Evolutionary conservation across 2,113 vertebrate genomes (phyloP), one percentile per base, ranked within the genome.

Genomic region (Laticauda laticaudata): DNA sequence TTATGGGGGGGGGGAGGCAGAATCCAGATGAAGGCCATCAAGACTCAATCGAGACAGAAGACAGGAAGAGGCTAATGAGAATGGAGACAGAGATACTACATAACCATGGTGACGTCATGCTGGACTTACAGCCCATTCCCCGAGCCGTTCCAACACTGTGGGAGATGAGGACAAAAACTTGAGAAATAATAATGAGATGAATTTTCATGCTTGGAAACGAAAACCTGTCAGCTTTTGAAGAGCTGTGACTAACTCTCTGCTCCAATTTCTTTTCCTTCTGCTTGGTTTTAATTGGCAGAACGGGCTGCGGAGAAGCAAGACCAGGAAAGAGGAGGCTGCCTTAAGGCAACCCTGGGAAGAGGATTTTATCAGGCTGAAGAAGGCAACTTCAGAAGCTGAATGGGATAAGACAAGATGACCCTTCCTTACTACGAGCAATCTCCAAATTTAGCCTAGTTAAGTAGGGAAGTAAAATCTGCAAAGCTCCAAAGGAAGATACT

Each of bases 61-160:
- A 95, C 97, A 96, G 96, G 96, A 97, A 96, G 95, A 93, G 95
- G 88, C 96, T 97, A 97, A 97, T 97, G 94, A 97, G 96, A 95
- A 91, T 96, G 97, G 97, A 97, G 97, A 97, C 97, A 97, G 94
- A 96, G 96, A 96, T 97, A 96, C 97, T 96, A 97, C 95, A 95
- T 94, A 91, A 8, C 57, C 81, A 48, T 1, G 14, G 92, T 98
- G 97, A 97, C 96, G 95, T 98, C 97, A 97, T 92, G 96, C 92
- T 1, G 24, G 95, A 95, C 96, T 15, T 89, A 91, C 92, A 96
- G 96, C 2, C 89, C 94, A 95, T 51, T 51, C 96, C 96, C 94
- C 95, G 97, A 97, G 96, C 96, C 95, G 91, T 94, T 96, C 95
- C 92, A 88, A 93, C 59, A 6, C 69, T 94, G 89, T 93, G 92